Evolutionary conservation across 2,113 vertebrate species (phyloP).

Genomic region (Atractosteus spatula): DNA sequence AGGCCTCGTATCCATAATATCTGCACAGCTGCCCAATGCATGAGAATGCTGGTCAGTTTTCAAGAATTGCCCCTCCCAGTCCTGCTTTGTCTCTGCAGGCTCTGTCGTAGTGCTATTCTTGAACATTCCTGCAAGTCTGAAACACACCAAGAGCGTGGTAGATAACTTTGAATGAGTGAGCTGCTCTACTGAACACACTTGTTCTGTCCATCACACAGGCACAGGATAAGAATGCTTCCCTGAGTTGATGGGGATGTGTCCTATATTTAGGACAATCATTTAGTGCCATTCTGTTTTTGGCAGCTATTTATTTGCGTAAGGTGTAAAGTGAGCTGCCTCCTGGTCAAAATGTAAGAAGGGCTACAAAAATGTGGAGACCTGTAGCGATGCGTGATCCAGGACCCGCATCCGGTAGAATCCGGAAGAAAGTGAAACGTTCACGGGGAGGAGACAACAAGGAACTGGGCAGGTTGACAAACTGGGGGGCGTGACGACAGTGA

Average conservation of each 20-base stretch:
- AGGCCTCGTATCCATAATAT: no score
- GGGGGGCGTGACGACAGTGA: no score
- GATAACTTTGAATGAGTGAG: no score
- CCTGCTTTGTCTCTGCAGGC: no score
- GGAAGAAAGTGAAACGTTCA: no score
- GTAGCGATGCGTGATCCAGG: no score
- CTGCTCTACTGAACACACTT: background rate
- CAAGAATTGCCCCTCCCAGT: background rate
- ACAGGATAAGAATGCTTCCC: background rate
- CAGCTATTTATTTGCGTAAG: conserved; percentile 7
- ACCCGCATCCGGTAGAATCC: no score
- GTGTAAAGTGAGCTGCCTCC: background rate
- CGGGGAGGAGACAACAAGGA: no score
- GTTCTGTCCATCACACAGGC: background rate
- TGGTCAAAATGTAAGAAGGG: background rate
- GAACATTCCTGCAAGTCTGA: background rate
- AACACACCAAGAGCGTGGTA: background rate
- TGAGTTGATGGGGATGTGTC: background rate
- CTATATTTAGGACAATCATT: background rate
- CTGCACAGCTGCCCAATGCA: no score
- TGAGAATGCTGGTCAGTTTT: background rate
- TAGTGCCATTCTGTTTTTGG: background rate
- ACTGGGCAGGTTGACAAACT: no score
- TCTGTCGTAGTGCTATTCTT: no score
- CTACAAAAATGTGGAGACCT: background rate